Conservation (phyloP, 2,888 invertebrate genomes). For the Polylopha cassiicola region DNA sequence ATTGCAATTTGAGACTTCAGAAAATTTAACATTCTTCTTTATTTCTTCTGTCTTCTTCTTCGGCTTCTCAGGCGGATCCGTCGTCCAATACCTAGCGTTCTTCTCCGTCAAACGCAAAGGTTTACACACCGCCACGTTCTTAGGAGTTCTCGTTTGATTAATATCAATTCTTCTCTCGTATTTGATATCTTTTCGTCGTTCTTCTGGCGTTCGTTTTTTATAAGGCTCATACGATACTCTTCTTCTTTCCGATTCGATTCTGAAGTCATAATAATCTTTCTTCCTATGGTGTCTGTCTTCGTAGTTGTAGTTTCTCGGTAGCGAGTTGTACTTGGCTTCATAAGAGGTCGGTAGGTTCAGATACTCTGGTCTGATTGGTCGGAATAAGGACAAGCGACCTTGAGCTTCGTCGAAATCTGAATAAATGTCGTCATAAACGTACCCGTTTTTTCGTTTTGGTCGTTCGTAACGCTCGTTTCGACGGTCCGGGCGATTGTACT, state of each 20-base stretch:
- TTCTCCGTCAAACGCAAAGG: conserved; percentile 60
- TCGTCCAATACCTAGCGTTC: conserved; percentile 65
- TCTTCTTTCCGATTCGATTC: conserved; percentile 56
- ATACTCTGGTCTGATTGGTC: conserved; percentile 71
- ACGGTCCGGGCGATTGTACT: conserved; percentile 25
- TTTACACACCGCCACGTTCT: conserved; percentile 67
- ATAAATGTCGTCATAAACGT: conserved; percentile 72
- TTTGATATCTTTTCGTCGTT: conserved; percentile 19
- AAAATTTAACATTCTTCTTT: conserved; percentile 72
- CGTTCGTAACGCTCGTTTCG: conserved; percentile 39
- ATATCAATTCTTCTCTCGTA: background rate
- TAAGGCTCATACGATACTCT: conserved; percentile 50
- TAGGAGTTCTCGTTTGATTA: conserved; percentile 25
- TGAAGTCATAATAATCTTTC: conserved; percentile 67
- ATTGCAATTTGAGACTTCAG: conserved; percentile 69
- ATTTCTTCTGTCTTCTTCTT: conserved; percentile 52
- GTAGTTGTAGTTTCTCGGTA: conserved; percentile 63
- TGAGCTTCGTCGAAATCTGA: conserved; percentile 72
- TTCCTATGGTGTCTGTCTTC: conserved; percentile 52
- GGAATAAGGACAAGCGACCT: conserved; percentile 64
- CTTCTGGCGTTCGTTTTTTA: conserved; percentile 32
- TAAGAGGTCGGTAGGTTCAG: conserved; percentile 62
- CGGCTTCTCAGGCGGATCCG: conserved; percentile 51
- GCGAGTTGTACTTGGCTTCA: conserved; percentile 62
- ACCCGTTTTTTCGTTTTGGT: conserved; percentile 63